Base-by-base conservation (phyloP, 2,888 invertebrate genomes). In the Torymus texanus region DNA sequence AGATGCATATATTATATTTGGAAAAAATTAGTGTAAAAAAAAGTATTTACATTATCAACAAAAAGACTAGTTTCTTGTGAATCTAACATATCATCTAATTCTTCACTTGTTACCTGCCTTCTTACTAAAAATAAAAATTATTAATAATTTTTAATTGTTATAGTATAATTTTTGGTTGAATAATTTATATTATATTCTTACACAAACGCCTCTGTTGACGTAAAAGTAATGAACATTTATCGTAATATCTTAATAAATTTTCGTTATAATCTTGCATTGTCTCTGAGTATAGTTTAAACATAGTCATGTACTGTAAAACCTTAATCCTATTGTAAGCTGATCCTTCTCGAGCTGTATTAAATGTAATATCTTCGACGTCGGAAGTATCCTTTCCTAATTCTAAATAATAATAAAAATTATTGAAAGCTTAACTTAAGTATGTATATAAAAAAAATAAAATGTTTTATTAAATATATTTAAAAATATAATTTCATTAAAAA, bases 141-240 rank as follows among this genome's bases (percentile, higher is more conserved):
- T 61, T 29, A 72, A 71, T 79, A 29, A 62, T 50, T 41, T 41
- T 71, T 29, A 29, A 13, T 75, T 59, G 74, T 21, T 68, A 63
- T 18, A 29, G 41, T 12, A 75, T 55, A 51, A 71, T 75, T 70
- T 72, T 63, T 78, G 59, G 75, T 14, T 16, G 29, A 11, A 13
- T 18, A 56, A 56, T 67, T 67, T 53, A 63, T 2, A 29, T 74
- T 16, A 66, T 18, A 55, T 72, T n/a, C 91, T 86, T 83, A 93
- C 93, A 92, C 79, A 93, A 91, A 73, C 88, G 88, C 83, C 93
- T 91, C 88, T 94, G 94, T 59, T 92, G 91, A 65, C 92, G 92
- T 85, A 94, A 91, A 83, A 93, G 89, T 3, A 88, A 87, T 82
- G 92, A 91, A 86, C 92, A 92, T 83, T 91, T 89, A 84, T 92